These are phyloP conservation scores for Drosophila ustulata DNA, from an alignment of 2,888 invertebrate species.

Conservation along the genomic window DNA sequence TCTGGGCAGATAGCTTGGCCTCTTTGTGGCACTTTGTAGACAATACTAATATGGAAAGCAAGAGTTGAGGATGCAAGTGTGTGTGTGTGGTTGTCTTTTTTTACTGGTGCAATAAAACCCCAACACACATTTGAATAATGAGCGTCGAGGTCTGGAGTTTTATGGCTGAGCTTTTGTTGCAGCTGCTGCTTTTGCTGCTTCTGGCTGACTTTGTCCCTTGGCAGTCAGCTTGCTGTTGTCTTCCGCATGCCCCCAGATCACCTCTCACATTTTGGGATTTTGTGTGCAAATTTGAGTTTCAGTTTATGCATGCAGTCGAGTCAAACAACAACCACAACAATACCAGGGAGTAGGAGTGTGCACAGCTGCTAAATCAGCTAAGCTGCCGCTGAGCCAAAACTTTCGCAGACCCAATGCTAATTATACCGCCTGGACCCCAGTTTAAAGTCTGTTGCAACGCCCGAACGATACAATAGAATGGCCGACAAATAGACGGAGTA, in stretches of 20 bases:
- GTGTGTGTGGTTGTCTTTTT: not conserved
- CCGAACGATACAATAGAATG: constrained; percentile 20
- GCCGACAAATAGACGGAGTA: constrained; percentile 4
- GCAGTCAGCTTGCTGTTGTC: constrained; percentile 36
- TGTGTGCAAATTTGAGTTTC: constrained; percentile 66
- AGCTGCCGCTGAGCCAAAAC: constrained; percentile 41
- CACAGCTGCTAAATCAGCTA: constrained; percentile 49
- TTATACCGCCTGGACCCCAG: constrained; percentile 52
- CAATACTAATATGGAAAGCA: constrained; percentile 5
- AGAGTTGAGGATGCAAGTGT: constrained; percentile 4
- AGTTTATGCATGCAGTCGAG: constrained; percentile 65
- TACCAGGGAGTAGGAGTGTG: not conserved
- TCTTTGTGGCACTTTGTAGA: constrained; percentile 4
- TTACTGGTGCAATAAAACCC: constrained; percentile 21
- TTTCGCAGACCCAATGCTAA: constrained; percentile 60
- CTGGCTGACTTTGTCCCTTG: constrained; percentile 43
- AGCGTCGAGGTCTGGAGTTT: constrained; percentile 54
- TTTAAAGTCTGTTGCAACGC: not conserved
- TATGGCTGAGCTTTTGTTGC: constrained; percentile 47
- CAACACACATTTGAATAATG: constrained; percentile 72
- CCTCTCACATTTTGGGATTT: constrained; percentile 73
- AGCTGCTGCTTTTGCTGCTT: constrained; percentile 31
- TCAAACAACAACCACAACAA: constrained; percentile 36
- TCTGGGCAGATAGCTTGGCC: not conserved
- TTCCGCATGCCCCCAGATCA: not conserved